These are phyloP conservation scores for Dryobotodes eremita DNA, from an alignment of 2,888 invertebrate species.

Conservation along the genomic window DNA sequence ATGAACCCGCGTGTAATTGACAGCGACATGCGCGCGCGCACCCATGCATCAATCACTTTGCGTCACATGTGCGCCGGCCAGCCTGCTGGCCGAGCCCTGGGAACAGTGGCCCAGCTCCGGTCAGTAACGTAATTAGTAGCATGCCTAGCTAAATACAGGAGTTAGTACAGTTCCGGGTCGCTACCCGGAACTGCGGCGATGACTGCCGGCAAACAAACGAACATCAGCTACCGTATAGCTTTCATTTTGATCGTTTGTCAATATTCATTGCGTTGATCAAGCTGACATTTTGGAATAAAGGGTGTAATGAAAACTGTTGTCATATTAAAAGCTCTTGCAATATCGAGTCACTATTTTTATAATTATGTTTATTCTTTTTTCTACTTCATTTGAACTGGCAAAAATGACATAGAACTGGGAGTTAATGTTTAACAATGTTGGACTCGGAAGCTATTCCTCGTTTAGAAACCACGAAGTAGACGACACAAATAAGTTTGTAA, in stretches of 20 bases:
- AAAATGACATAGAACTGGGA: neutral
- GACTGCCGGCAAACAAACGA: neutral
- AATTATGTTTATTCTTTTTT: neutral
- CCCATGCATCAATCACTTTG: constrained; percentile 66
- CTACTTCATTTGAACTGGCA: neutral
- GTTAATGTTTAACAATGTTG: neutral
- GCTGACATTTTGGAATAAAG: neutral
- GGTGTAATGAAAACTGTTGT: neutral
- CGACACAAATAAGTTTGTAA: neutral
- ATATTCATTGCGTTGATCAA: neutral
- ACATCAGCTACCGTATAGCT: neutral
- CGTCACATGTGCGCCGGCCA: constrained; percentile 37
- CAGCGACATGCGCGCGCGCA: constrained; percentile 70
- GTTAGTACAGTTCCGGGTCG: no score
- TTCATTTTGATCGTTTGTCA: neutral
- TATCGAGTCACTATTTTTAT: neutral
- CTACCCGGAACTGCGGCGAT: constrained; percentile 1
- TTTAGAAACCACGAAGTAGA: neutral
- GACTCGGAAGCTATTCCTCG: neutral
- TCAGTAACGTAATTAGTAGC: constrained; percentile 53
- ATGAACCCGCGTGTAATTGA: constrained; percentile 78
- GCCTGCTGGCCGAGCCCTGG: constrained; percentile 28
- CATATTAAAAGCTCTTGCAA: neutral
- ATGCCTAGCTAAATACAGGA: no score
- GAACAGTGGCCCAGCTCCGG: constrained; percentile 29